Evolutionary conservation across 2,888 invertebrate species (phyloP), one percentile per base, ranked within the genome.

Genomic region (Autographa gamma): DNA sequence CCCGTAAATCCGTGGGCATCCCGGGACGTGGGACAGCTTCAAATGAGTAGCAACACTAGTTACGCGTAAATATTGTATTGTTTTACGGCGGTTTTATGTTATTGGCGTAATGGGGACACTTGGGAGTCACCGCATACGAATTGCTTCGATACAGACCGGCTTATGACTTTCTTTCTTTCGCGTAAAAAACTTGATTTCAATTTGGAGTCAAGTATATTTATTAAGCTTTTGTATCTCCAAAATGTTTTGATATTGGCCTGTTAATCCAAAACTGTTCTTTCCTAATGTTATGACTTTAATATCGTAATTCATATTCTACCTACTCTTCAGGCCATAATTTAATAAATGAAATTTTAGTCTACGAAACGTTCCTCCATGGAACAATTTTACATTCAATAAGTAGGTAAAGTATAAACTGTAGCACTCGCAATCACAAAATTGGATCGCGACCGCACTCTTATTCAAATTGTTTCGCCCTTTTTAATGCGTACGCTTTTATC

Each of bases 71-170:
- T 87, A 86, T 87, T 84, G 82, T 83, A 82, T 82, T 86, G 78
- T 87, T 87, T 89, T 89, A 89, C 82, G 86, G 79, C 76, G 71
- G 82, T 87, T 89, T 90, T 89, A 89, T 89, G 86, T 82, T 85
- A 86, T 86, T 82, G 84, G 82, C 79, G 74, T 86, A 82, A 86
- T 86, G 80, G 76, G 79, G 70, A 71, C 82, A 71, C 73, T 79
- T 72, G 73, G 70, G 70, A 82, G 80, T 71, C 82, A 77, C 79
- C 80, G 87, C 86, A 86, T 87, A 85, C 83, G 77, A 87, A 88
- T 85, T 78, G 78, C 74, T 43, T 71, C 71, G 76, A 80, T 81
- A 70, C 73, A 8, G 31, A 19, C 62, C 62, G 43, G 25, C 73
- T 73, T 78, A 76, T 67, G 70, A 65, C 64, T 71, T 65, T 58